phyloP scores from a whole-genome alignment of 2,888 invertebrate species.

The Drosophila quasianomalipes region DNA sequence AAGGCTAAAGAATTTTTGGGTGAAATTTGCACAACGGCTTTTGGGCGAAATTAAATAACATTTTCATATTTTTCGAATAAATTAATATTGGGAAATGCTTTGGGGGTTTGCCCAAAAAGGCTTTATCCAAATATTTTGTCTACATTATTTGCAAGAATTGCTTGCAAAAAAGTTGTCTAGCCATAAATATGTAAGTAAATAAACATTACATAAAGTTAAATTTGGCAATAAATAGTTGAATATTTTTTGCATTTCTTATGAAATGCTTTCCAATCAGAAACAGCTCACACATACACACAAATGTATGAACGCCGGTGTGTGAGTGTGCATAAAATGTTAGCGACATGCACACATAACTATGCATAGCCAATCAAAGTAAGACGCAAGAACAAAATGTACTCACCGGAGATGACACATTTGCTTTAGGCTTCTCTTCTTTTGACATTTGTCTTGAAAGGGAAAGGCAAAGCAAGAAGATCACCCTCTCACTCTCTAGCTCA shows the following conservation, averaged over 20 bases:
- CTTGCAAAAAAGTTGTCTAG: not conserved
- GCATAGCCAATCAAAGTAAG: not conserved
- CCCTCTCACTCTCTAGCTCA: not conserved
- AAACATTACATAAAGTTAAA: not conserved
- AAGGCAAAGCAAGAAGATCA: not conserved
- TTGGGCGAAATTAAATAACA: constrained; percentile 41
- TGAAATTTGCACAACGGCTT: constrained; percentile 26
- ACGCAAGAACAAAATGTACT: not conserved
- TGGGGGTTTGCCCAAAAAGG: constrained; percentile 17
- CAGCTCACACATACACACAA: not conserved
- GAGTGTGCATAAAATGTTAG: not conserved
- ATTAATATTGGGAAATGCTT: constrained; percentile 39
- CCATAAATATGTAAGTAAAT: not conserved
- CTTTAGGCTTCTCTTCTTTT: not conserved
- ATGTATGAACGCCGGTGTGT: not conserved
- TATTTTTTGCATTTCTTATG: not conserved
- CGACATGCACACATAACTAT: not conserved
- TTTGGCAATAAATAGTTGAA: not conserved
- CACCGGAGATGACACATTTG: not conserved
- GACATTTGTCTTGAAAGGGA: not conserved
- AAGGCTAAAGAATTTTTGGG: constrained; percentile 25
- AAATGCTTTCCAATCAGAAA: not conserved
- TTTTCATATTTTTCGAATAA: constrained; percentile 38
- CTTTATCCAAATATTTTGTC: constrained; percentile 30
- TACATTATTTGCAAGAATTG: constrained; percentile 19